These are phyloP conservation scores for Pseudoatta argentina DNA, from an alignment of 1,140 invertebrate genomes.

Conservation along the genomic window DNA sequence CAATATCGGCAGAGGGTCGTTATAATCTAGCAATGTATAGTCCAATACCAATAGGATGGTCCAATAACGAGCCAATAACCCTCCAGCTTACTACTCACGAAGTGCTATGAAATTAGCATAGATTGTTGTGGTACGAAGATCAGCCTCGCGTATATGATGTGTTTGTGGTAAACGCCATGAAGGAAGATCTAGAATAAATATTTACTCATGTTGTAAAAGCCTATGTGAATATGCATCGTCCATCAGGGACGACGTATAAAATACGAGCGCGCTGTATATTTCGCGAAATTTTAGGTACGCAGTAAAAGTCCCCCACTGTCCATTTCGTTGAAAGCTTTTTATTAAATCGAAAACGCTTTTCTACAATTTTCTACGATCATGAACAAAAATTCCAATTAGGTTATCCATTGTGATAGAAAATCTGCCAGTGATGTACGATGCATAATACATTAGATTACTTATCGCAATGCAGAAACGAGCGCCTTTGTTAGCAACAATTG, in stretches of 20 bases:
- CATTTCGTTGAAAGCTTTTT: conserved; percentile 15
- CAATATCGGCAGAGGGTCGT: conserved; percentile 68
- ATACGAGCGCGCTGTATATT: conserved; percentile 33
- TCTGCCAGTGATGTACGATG: background rate
- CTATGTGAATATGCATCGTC: conserved; percentile 43
- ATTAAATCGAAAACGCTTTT: conserved; percentile 17
- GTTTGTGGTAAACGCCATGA: conserved; percentile 63
- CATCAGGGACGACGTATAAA: conserved; percentile 27
- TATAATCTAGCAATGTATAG: conserved; percentile 71
- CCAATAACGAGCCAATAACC: conserved; percentile 76
- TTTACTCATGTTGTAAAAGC: conserved; percentile 53
- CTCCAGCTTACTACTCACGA: conserved; percentile 70
- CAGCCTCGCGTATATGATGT: conserved; percentile 68
- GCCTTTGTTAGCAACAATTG: background rate
- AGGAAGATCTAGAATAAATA: conserved; percentile 60
- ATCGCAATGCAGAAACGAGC: background rate
- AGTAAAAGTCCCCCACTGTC: conserved; percentile 7
- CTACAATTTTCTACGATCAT: conserved; percentile 1
- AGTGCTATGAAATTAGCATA: conserved; percentile 75
- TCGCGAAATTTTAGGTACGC: conserved; percentile 27
- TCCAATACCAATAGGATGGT: conserved; percentile 64
- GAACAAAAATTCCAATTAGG: background rate
- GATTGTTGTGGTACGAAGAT: conserved; percentile 72
- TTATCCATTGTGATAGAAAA: background rate
- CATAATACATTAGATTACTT: background rate